Evolutionary conservation across 2,113 vertebrate genomes (phyloP).

Genomic region (Phalacrocorax aristotelis): DNA sequence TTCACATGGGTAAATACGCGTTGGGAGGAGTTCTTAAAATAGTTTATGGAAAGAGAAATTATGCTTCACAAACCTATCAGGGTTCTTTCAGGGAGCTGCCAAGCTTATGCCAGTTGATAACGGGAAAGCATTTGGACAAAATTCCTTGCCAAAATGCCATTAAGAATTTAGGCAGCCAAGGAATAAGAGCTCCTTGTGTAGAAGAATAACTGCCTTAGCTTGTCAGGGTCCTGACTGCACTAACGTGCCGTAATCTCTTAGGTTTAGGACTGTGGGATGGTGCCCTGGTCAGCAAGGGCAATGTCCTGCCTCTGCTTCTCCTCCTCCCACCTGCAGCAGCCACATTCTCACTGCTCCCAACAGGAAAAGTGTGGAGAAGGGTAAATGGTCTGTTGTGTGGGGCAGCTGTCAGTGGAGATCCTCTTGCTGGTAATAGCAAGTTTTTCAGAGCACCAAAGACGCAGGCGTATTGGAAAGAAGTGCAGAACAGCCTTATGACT

Average conservation of each 20-base stretch:
- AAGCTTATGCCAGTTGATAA: neutral
- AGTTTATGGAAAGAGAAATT: neutral
- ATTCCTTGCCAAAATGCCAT: neutral
- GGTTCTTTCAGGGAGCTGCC: neutral
- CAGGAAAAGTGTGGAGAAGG: neutral
- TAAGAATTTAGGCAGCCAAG: neutral
- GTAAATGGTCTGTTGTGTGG: neutral
- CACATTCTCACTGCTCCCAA: neutral
- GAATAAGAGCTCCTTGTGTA: neutral
- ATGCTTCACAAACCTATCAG: neutral
- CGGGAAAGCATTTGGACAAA: neutral
- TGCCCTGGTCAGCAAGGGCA: neutral
- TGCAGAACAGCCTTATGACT: neutral
- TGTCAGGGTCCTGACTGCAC: neutral
- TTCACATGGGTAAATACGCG: neutral
- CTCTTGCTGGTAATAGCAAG: neutral
- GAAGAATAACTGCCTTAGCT: neutral
- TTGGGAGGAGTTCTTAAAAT: slow-evolving; percentile 9
- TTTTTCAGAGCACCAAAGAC: neutral
- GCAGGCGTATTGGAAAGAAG: neutral
- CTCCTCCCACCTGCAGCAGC: neutral
- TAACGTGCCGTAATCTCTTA: no score
- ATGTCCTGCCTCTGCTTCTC: neutral
- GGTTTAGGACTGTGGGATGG: no score
- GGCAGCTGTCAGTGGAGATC: neutral